Base-by-base conservation (phyloP, 2,888 invertebrate species). In the Chaetogeoica ovagalla region DNA sequence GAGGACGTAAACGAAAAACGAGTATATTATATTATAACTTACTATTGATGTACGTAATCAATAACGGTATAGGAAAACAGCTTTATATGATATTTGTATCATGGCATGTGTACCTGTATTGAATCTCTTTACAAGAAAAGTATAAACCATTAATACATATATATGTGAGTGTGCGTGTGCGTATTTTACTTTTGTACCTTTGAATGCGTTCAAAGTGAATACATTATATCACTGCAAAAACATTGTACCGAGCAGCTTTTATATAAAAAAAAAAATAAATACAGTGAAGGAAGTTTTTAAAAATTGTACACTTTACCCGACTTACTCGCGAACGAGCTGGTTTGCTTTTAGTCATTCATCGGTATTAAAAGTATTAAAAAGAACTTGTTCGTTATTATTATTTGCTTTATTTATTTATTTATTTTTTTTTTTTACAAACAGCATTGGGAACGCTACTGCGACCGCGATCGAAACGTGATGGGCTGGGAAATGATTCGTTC, bases 401-500 rank as follows among this genome's bases (percentile, higher is more conserved):
- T 21, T 59, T 21, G 4, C 19, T 1, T n/a, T n/a, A 4, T n/a
- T 19, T n/a, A n/a, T n/a, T n/a, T n/a, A n/a, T n/a, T n/a, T n/a
- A n/a, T n/a, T n/a, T n/a, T 23, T 48, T 15, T 15, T 55, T 23
- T n/a, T 59, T 70, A 19, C 59, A 30, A 76, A 76, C 48, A 59
- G 68, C 59, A n/a, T 43, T 43, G 43, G 43, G 23, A 52, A 68
- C 30, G 60, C 6, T 43, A 13, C 2, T 7, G 43, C 43, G 43
- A 43, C 2, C 43, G 43, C 43, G 43, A 43, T 43, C 43, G 48
- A 13, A 48, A 23, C 39, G 52, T 37, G 68, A 76, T 68, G 68
- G 75, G 23, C 30, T 23, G 52, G 39, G 39, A 71, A 70, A 70
- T 55, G 52, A 62, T 70, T 69, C 43, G 43, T 69, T 62, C 43